Evolutionary conservation across 1,140 invertebrate species (phyloP), one percentile per base, ranked within the genome.

Genomic region (Subanguina moxae): DNA sequence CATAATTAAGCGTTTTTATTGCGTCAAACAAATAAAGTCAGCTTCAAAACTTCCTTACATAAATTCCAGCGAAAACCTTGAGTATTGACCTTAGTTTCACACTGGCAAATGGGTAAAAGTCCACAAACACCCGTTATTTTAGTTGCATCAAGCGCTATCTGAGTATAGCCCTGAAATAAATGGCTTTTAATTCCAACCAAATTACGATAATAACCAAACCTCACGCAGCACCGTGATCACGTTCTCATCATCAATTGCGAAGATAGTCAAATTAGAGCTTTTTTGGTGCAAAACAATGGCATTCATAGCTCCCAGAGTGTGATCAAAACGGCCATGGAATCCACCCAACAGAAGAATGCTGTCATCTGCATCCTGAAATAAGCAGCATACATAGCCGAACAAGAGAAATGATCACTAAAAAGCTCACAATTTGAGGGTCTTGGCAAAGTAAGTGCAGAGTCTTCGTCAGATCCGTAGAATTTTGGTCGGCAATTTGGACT

Each of bases 381-480:
- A 19, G 8, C 13, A 7, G 28, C 1, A 3, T 43, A 7, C n/a
- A 19, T 7, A 61, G 3, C 28, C n/a, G 21, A 5, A 21, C 5
- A 61, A 28, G 8, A 25, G 5, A 25, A 61, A 25, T 32, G 5
- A 21, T 13, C 28, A 5, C 28, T 61, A 25, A 19, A 21, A 32
- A 43, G n/a, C 13, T 61, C 28, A 61, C 38, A 61, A 61, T 43
- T 61, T 7, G 8, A 61, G 27, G 58, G 28, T n/a, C 19, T 25
- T 61, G 19, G 8, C 38, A 28, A 21, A 32, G 5, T 21, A 61
- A 21, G 3, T 30, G 58, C 27, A 70, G n/a, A 32, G 68, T 67
- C 58, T 70, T 70, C 17, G 68, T 70, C 27, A 70, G 45, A 70
- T 70, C 68, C 13, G 68, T 70, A 28, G 11, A 48, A 38, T 59